A percentile compares a stretch with the other conserved stretches of the same genome.
phyloP scores from a whole-genome alignment of 2,797 vertebrate species.

The Eospalax fontanierii region DNA sequence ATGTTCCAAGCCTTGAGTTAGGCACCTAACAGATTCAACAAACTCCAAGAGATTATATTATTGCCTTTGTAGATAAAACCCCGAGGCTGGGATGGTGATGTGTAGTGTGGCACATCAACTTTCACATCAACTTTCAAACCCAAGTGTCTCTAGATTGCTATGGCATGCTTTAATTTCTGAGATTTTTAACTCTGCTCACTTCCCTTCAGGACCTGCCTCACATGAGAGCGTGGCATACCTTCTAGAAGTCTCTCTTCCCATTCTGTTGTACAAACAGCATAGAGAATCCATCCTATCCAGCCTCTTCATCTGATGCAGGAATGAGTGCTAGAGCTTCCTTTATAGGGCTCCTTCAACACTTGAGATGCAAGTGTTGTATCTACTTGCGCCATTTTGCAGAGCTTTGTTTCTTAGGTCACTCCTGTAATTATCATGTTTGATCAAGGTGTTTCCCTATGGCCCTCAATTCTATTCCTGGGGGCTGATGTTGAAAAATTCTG shows the following conservation, averaged over 20 bases:
- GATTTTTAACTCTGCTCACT: neutral
- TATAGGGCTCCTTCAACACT: neutral
- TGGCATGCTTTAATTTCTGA: neutral
- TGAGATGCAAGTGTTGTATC: neutral
- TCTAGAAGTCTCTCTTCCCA: neutral
- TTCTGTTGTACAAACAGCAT: neutral
- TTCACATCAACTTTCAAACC: neutral
- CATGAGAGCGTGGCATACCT: neutral
- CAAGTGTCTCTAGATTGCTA: neutral
- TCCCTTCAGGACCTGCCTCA: neutral
- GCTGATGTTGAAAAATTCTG: neutral
- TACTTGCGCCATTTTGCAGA: neutral
- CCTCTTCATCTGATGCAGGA: neutral
- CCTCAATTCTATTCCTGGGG: neutral
- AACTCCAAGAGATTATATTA: slow-evolving; percentile 11
- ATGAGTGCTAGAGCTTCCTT: neutral
- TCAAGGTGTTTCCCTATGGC: neutral
- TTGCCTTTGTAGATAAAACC: slow-evolving; percentile 29
- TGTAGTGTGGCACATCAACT: no score
- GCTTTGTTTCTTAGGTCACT: neutral
- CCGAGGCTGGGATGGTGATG: no score
- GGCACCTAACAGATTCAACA: neutral
- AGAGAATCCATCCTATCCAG: neutral
- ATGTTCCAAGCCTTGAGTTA: neutral
- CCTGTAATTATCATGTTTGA: neutral